Evolutionary conservation across 2,888 invertebrate genomes (phyloP), one percentile per base, ranked within the genome.

Genomic region (Pollenia labialis): DNA sequence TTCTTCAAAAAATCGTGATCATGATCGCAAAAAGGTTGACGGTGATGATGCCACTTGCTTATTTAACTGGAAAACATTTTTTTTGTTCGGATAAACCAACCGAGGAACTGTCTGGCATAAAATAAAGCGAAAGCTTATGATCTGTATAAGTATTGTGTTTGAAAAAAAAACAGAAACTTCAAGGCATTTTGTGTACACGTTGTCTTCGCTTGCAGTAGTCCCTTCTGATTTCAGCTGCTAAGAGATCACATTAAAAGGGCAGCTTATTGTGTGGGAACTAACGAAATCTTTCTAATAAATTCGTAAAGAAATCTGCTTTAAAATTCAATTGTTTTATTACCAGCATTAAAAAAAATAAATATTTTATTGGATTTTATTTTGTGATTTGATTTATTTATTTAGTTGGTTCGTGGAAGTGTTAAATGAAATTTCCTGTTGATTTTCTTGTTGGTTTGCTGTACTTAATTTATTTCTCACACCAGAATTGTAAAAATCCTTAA

Each of bases 391-490:
- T 68, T 81, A 74, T 85, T 77, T 81, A 48, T 77, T 77, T 58
- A 54, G 44, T 79, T 74, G 18, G 66, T 85, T 72, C 77, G 72
- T 85, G 68, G 81, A 85, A 85, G 81, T 85, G 85, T 85, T 85
- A 77, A 81, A 85, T 85, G 68, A 85, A 79, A 85, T 85, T 81
- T 85, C 85, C 85, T 85, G 81, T 81, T 32, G 52, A 32, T 64
- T 42, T 58, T 68, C 12, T 69, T n/a, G 4, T 60, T 9, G 52
- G 7, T 69, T 75, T 66, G 7, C 44, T 66, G 4, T 69, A 44
- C 40, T 62, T 6, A 75, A 68, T 75, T 69, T 82, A 75, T 75
- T 82, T 82, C 75, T 75, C 81, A 82, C 75, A 82, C 50, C 16
- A 81, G 58, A 46, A 52, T 69, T 50, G 18, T 62, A 50, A 7